Conservation (phyloP, 2,888 invertebrate species). For the Spodoptera picta region DNA sequence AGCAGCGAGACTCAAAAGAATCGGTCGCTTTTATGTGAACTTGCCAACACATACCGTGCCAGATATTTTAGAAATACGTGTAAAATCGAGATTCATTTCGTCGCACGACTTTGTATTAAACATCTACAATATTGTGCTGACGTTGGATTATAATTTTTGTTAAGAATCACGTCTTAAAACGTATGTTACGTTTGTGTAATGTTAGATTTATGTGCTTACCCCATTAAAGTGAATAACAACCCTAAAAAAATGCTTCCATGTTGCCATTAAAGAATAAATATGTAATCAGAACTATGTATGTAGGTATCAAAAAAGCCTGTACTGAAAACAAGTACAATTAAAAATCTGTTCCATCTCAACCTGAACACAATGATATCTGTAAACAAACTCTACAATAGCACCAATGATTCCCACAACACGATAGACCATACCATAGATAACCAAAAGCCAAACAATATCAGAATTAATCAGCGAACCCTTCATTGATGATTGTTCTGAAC, state of each 20-base stretch:
- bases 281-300: no score
- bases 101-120: conserved; percentile 13
- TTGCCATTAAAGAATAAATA: no score
- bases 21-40: conserved; percentile 38
- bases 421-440: conserved; percentile 10
- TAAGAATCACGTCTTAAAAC: no score
- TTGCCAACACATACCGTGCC: conserved; percentile 38
- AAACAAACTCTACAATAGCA: conserved; percentile 9
- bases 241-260: no score
- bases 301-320: no score
- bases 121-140: conserved; percentile 5
- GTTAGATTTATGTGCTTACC: no score
- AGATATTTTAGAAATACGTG: conserved; percentile 36
- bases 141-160: conserved; percentile 1
- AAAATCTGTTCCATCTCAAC: no score
- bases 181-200: no score
- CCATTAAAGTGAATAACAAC: no score
- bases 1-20: conserved; percentile 24
- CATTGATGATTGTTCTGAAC: conserved; percentile 48
- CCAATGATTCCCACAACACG: conserved; percentile 9
- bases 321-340: no score
- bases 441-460: conserved; percentile 16
- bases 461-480: conserved; percentile 19
- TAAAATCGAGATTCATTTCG: conserved; percentile 26
- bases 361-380: no score